Evolutionary conservation across 1,140 invertebrate genomes (phyloP).

Genomic region (Caenorhabditis tropicalis): DNA sequence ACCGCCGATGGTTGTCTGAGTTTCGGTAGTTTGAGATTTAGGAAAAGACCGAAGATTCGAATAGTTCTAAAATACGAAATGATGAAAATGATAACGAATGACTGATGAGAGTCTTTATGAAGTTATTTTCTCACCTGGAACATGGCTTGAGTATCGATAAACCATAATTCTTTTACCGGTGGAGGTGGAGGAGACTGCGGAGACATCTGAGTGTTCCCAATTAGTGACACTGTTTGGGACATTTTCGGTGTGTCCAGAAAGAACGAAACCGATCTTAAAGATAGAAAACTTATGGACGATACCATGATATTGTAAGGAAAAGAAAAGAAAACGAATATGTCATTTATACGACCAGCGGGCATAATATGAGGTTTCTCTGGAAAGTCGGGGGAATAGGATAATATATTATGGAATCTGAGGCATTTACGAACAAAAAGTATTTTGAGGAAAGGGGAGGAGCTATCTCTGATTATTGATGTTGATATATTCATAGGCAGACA

Average conservation of each 20-base stretch:
- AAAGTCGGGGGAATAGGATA: too few relatives aligned
- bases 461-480: too few relatives aligned
- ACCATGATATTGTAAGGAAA: background rate
- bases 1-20: background rate
- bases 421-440: too few relatives aligned
- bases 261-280: background rate
- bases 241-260: background rate
- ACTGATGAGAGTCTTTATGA: background rate
- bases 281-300: background rate
- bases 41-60: background rate
- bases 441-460: too few relatives aligned
- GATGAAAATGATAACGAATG: background rate
- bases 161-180: conserved; percentile 31
- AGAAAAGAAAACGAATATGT: background rate
- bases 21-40: background rate
- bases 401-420: too few relatives aligned
- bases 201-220: background rate
- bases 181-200: background rate
- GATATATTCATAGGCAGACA: too few relatives aligned
- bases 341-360: conserved; percentile 40
- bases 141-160: conserved; percentile 36
- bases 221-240: background rate
- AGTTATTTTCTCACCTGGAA: conserved; percentile 21
- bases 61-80: background rate
- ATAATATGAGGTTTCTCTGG: background rate